Evolutionary conservation across 2,888 invertebrate species (phyloP), one percentile per base, ranked within the genome.

Genomic region (Clostera curtula): DNA sequence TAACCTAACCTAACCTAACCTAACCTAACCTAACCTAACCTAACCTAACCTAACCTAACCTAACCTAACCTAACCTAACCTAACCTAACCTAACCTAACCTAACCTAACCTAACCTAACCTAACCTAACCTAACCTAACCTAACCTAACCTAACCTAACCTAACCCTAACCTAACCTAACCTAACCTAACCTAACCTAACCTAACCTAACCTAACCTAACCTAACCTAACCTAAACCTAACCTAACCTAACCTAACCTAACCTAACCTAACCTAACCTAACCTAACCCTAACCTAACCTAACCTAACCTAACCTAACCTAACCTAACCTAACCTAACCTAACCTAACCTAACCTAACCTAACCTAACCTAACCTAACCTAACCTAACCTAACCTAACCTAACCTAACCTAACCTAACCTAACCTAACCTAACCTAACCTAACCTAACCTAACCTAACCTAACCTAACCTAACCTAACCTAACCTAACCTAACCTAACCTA

Each of bases 71-170:
- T 27, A 27, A 27, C 21, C 14, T 8, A 6, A n/a, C 10, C 11
- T 8, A 12, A 19, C 24, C n/a, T 28, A 28, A 28, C 28, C 28
- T 28, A 28, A 28, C 28, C 28, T 28, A 28, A 28, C 28, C 28
- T 28, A 28, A 28, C 28, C 28, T 28, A 28, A 28, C 28, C 28
- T 28, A 28, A 28, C 29, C 25, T 30, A 30, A 30, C 30, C 30
- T 30, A 25, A 30, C 30, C 30, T 30, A 30, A 30, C 30, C 30
- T 30, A 30, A 30, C 30, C 30, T 26, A 30, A 30, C 30, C 30
- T 26, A 30, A 30, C 30, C 30, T 30, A 30, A 25, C 30, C 30
- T 26, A 30, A 30, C 25, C 30, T 30, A 30, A 30, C n/a, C n/a
- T n/a, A n/a, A n/a, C n/a, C n/a, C n/a, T n/a, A n/a, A n/a, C n/a